Base-by-base conservation (phyloP, 2,797 vertebrate genomes). In the Gastrophryne carolinensis region DNA sequence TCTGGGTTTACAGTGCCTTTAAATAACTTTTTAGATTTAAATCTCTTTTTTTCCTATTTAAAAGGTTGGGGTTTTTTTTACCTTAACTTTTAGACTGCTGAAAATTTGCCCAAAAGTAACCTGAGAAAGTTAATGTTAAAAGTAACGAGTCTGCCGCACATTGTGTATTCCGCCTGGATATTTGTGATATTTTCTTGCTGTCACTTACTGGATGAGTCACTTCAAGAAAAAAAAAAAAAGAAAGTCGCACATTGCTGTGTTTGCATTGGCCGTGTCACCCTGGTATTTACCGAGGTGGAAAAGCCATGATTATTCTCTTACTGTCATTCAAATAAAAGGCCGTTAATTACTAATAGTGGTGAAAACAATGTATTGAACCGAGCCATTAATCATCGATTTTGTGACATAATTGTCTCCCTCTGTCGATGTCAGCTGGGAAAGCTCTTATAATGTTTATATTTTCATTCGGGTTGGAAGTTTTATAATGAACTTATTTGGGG, bases 401-500 rank as follows among this genome's bases (percentile, higher is more conserved):
- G 17, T 73, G 65, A 29, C 49, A 54, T 63, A 34, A 54, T 77
- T 70, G 58, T 47, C 57, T 53, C 68, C 58, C 63, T 66, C 8
- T 29, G 47, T 63, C 9, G 35, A 54, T 66, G 1, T 19, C 49
- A 12, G 56, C 66, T 32, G 35, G 39, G 49, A 77, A 63, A 70
- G 24, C 67, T 34, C 41, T 54, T 41, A 68, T 12, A 47, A 64
- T 26, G 34, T 34, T 63, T 19, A 41, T 1, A 10, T 62, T 62
- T 52, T 58, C 53, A 67, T 47, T 58, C 50, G 13, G 8, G 13
- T 24, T 34, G 29, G 58, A 49, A 26, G 66, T 50, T 58, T 49
- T 57, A 74, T 24, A 74, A 74, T 66, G n/a, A 32, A 62, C n/a
- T 57, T 50, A 73, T 73, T 72, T 54, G 30, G 49, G 34, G 41